Percentiles rank a stretch among this genome's conserved stretches.
Evolutionary conservation across 2,888 invertebrate species (phyloP).

Genomic region (Tethea ocularis): DNA sequence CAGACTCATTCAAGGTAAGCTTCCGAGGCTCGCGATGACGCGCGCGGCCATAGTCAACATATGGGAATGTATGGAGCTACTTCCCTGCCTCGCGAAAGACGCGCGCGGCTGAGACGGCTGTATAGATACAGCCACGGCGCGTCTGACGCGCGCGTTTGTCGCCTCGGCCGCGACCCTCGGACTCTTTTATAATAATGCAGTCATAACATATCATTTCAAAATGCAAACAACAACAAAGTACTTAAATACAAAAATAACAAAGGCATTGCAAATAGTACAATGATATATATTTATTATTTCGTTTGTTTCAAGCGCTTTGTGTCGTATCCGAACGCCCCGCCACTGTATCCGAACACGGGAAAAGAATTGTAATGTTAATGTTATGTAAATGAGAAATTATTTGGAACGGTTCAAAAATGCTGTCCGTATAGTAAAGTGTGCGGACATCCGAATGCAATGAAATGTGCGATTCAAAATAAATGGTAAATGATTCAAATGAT

Average conservation of each 20-base stretch:
- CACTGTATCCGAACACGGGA: conserved; percentile 13
- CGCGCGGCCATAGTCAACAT: too few species aligned
- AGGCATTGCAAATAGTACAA: conserved; percentile 29
- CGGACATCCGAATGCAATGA: not conserved
- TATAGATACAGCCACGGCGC: too few species aligned
- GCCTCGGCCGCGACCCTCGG: too few species aligned
- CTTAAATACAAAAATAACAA: conserved; percentile 18
- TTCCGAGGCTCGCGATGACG: too few species aligned
- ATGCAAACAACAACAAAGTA: not conserved
- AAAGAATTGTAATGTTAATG: conserved; percentile 60
- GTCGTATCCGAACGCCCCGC: not conserved
- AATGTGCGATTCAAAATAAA: not conserved
- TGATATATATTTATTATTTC: conserved; percentile 30
- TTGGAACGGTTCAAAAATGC: not conserved
- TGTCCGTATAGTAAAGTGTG: not conserved
- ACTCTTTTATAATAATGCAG: too few species aligned
- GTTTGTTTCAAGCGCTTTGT: conserved; percentile 27
- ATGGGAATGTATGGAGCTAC: too few species aligned
- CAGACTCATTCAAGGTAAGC: too few species aligned
- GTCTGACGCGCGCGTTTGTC: too few species aligned
- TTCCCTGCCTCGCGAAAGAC: too few species aligned
- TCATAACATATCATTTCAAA: not conserved
- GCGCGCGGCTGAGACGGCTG: too few species aligned
- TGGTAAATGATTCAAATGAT: too few species aligned
- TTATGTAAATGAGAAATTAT: conserved; percentile 54